Base-by-base conservation (phyloP, 2,888 invertebrate species). In the Sisyra nigra region DNA sequence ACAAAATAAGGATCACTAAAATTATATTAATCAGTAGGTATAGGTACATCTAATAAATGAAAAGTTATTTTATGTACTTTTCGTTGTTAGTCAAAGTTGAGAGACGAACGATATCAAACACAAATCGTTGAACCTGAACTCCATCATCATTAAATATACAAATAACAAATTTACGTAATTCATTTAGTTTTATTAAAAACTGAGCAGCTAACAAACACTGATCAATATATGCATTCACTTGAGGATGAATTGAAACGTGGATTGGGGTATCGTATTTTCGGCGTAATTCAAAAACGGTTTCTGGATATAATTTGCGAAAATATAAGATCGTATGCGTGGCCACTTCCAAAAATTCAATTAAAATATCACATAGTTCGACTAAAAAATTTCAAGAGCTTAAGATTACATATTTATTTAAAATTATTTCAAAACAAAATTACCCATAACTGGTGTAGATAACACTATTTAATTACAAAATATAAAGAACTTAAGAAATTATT, bases 291-390 rank as follows among this genome's bases (percentile, higher is more conserved):
- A 79, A 82, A 51, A 78, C 69, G 51, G 67, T 68, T 45, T 65
- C 61, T 2, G 81, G 80, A 57, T 81, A 81, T 35, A 80, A 57
- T 49, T 72, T 68, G 42, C 72, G 57, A 44, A 66, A 60, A 52
- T 69, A 75, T 4, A 81, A 54, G 44, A 80, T 71, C 44, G 65
- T 71, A 52, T 80, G 75, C 46, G 80, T 69, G 1, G 74, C 69
- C 17, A 79, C 69, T 53, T 75, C 72, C 18, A 81, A 56, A 56
- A 80, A 80, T 60, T 80, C 80, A 43, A 73, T 52, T n/a, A 74
- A 58, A 41, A 79, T 60, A 51, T 78, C 73, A 24, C 24, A 24
- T 24, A 7, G 7, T 24, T 24, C 24, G 24, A 7, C 24, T 24
- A 7, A 24, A 24, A 24, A 3, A 24, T 24, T n/a, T n/a, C n/a